Evolutionary conservation across 2,113 vertebrate species (phyloP).

Genomic region (Chionis minor): DNA sequence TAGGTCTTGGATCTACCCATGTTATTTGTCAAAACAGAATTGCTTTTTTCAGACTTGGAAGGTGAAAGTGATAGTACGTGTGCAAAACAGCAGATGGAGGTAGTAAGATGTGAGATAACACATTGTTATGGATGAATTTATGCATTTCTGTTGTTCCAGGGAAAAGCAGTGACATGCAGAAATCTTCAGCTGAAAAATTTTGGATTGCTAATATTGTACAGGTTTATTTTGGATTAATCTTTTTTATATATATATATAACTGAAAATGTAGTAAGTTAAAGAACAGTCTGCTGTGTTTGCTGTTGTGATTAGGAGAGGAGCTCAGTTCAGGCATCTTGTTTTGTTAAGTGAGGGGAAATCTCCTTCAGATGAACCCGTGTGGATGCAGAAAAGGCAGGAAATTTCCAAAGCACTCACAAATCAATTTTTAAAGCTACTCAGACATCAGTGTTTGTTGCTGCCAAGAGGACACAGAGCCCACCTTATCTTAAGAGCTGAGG

Average conservation of each 20-base stretch:
- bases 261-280: background rate
- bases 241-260: background rate
- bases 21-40: background rate
- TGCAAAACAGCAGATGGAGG: slow-evolving; percentile 16
- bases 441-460: background rate
- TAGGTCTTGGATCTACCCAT: background rate
- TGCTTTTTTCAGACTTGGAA: background rate
- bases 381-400: background rate
- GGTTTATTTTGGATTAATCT: background rate
- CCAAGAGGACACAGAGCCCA: background rate
- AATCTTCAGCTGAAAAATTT: background rate
- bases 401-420: background rate
- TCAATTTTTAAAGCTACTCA: background rate
- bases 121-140: background rate
- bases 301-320: background rate
- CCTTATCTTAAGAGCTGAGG: background rate
- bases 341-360: background rate
- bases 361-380: background rate
- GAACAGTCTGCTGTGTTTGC: background rate
- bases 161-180: background rate
- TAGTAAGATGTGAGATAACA: background rate
- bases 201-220: background rate
- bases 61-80: background rate
- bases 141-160: background rate
- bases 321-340: background rate